A percentile compares a stretch with the other conserved stretches of the same genome.
These are phyloP conservation scores for Myopa tessellatipennis DNA, from an alignment of 2,888 invertebrate species.

Conservation along the genomic window DNA sequence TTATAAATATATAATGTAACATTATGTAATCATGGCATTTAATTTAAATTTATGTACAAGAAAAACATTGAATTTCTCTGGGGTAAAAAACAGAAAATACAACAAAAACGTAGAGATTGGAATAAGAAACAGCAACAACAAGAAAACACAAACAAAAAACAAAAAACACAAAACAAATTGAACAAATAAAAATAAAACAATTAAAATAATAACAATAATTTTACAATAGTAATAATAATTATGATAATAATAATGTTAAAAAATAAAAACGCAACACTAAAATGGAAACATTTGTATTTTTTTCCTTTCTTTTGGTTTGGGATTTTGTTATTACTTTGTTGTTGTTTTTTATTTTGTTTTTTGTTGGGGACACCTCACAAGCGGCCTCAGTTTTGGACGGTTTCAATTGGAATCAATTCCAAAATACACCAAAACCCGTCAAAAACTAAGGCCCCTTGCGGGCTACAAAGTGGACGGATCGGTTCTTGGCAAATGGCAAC, in stretches of 20 bases:
- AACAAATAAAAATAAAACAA: conserved; percentile 24
- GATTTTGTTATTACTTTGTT: conserved; percentile 7
- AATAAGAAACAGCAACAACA: background rate
- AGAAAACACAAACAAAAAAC: conserved; percentile 10
- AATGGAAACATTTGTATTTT: conserved; percentile 17
- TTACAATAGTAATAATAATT: background rate
- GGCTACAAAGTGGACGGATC: conserved; percentile 43
- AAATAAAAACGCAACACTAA: conserved; percentile 29
- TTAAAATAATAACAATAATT: conserved; percentile 26
- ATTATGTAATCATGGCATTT: conserved; percentile 22
- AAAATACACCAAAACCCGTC: conserved; percentile 69
- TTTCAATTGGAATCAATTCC: conserved; percentile 68
- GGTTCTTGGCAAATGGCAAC: background rate
- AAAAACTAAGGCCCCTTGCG: conserved; percentile 67
- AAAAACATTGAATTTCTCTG: conserved; percentile 22
- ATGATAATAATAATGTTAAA: conserved; percentile 2
- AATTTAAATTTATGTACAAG: conserved; percentile 44
- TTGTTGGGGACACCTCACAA: conserved; percentile 46
- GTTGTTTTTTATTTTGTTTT: conserved; percentile 40
- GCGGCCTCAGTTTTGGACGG: conserved; percentile 70
- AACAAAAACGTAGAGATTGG: conserved; percentile 28
- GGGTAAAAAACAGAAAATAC: conserved; percentile 22
- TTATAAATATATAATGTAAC: conserved; percentile 23
- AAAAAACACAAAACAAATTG: background rate
- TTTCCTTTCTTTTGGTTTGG: background rate